Evolutionary conservation across 2,113 vertebrate genomes (phyloP).

Genomic region (Callipepla californica): DNA sequence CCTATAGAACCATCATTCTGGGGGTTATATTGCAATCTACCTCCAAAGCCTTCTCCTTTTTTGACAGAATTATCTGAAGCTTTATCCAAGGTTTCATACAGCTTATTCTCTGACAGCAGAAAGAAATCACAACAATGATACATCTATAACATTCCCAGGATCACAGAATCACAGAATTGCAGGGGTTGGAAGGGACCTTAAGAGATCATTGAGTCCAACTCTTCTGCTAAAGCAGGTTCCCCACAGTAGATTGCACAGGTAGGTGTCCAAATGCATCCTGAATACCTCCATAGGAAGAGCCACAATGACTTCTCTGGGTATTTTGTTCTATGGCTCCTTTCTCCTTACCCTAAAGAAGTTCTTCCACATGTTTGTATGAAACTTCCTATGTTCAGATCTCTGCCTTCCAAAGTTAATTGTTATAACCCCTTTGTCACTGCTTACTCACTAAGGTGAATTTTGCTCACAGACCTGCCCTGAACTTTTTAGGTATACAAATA

Average conservation of each 20-base stretch:
- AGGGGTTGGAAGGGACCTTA: too few relatives aligned
- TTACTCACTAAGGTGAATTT: background rate
- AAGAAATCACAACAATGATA: background rate
- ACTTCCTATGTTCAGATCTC: background rate
- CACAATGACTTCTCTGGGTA: too few relatives aligned
- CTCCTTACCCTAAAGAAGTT: too few relatives aligned
- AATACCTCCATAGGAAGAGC: too few relatives aligned
- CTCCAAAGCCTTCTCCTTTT: background rate
- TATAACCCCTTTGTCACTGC: background rate
- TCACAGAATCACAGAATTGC: too few relatives aligned
- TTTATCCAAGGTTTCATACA: background rate
- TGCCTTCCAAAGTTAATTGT: background rate
- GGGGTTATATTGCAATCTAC: background rate
- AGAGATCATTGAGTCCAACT: too few relatives aligned
- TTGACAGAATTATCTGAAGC: background rate
- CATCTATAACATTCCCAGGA: background rate
- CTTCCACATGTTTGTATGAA: too few relatives aligned
- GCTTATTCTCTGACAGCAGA: background rate
- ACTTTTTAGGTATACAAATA: background rate
- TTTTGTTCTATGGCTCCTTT: too few relatives aligned
- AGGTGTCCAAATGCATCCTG: too few relatives aligned
- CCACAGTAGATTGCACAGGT: too few relatives aligned
- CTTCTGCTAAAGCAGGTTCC: too few relatives aligned
- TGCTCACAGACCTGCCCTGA: background rate
- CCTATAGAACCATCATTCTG: background rate